Percentiles rank a stretch among this genome's conserved stretches.
Conservation (phyloP, 2,113 vertebrate genomes). For the Ginglymostoma cirratum region DNA sequence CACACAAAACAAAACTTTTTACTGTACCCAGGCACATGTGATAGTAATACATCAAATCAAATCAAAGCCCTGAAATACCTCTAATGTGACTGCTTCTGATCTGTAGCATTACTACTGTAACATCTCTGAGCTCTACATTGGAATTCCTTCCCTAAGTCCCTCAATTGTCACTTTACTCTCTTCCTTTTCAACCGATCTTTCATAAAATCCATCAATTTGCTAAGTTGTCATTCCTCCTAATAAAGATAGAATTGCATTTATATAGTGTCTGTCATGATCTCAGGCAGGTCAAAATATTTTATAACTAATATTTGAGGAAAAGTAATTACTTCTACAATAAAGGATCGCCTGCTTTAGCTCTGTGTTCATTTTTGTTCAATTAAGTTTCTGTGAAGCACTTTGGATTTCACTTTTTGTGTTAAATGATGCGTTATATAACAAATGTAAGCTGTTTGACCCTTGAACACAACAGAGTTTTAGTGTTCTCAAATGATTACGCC, state of each 20-base stretch:
- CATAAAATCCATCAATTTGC: background rate
- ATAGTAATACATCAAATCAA: too few species aligned
- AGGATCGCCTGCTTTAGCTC: background rate
- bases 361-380: background rate
- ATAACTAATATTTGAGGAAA: background rate
- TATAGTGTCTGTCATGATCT: background rate
- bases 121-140: background rate
- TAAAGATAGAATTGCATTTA: background rate
- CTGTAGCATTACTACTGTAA: background rate
- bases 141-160: background rate
- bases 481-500: background rate
- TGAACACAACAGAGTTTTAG: background rate
- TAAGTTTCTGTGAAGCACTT: background rate
- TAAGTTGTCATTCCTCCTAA: background rate
- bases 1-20: too few species aligned
- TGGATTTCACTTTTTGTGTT: background rate
- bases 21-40: too few species aligned
- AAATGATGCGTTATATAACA: background rate
- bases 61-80: too few species aligned
- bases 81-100: background rate
- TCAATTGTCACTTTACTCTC: background rate
- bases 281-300: background rate
- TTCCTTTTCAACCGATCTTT: background rate
- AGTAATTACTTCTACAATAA: background rate
- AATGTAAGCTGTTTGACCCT: too few species aligned